Percentiles rank a stretch among this genome's conserved stretches.
Evolutionary conservation across 2,888 invertebrate genomes (phyloP).

Genomic region (Chymomyza caudatula): DNA sequence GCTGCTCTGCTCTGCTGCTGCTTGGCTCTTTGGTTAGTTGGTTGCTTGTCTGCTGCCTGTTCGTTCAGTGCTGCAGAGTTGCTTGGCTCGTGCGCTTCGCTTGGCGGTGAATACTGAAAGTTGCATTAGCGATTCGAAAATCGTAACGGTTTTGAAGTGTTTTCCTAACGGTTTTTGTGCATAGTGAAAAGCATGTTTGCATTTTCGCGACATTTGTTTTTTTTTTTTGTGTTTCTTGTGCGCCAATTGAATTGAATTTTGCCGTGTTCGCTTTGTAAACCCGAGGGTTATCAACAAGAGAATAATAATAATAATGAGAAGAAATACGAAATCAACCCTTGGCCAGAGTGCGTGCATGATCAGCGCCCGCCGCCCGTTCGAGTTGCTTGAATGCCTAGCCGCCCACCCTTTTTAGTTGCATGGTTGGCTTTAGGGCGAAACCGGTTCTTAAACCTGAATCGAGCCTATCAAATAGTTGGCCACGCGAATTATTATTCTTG

Average conservation of each 20-base stretch:
- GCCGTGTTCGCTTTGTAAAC: too few species aligned
- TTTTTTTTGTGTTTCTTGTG: background rate
- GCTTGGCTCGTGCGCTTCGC: constrained; percentile 45
- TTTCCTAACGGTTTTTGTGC: background rate
- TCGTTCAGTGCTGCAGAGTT: constrained; percentile 45
- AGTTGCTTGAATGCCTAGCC: background rate
- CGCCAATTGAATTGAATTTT: too few species aligned
- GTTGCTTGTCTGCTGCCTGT: constrained; percentile 18
- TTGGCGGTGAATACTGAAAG: constrained; percentile 6
- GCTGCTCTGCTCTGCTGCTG: constrained; percentile 4
- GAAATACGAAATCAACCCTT: constrained; percentile 31
- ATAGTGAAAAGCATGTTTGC: background rate
- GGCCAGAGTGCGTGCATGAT: constrained; percentile 29
- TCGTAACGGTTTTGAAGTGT: background rate
- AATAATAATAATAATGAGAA: background rate
- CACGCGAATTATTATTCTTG: constrained; percentile 42
- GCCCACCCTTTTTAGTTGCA: background rate
- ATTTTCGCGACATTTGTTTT: background rate
- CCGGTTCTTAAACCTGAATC: constrained; percentile 33
- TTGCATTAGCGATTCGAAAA: background rate
- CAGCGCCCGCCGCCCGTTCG: constrained; percentile 37
- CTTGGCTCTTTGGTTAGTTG: constrained; percentile 13
- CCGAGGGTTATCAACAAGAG: background rate
- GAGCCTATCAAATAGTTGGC: background rate
- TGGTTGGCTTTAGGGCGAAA: constrained; percentile 5